These are phyloP conservation scores for Caranx melampygus DNA, from an alignment of 2,113 vertebrate species.

Conservation along the genomic window DNA sequence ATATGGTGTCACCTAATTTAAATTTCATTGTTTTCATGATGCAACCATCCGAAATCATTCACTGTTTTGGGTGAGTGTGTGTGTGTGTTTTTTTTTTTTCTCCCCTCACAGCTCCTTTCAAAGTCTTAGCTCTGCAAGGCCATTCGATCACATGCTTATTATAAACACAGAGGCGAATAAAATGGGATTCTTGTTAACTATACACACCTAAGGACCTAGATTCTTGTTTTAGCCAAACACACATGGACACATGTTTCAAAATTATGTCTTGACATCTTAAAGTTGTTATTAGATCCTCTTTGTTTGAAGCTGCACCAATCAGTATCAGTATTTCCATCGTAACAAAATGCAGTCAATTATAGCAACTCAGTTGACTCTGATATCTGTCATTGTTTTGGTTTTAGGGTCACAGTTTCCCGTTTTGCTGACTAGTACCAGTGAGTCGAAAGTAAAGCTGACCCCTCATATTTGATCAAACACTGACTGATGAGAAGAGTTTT, in stretches of 20 bases:
- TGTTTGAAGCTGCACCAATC: not conserved
- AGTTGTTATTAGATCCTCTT: not conserved
- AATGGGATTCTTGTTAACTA: not conserved
- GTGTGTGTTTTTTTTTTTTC: not conserved
- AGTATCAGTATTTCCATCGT: not conserved
- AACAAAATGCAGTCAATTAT: no score
- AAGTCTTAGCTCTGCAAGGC: not conserved
- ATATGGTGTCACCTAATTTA: slow-evolving; percentile 32
- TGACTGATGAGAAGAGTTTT: no score
- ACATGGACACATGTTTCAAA: not conserved
- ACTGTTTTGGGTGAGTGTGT: not conserved
- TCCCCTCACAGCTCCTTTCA: not conserved
- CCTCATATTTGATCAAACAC: no score
- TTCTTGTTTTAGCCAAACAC: not conserved
- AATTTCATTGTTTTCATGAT: slow-evolving; percentile 54
- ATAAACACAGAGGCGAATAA: not conserved
- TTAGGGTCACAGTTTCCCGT: no score
- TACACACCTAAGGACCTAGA: not conserved
- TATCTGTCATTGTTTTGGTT: no score
- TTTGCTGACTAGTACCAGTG: no score
- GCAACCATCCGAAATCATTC: slow-evolving; percentile 56
- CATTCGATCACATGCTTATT: slow-evolving; percentile 16
- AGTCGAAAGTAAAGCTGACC: no score
- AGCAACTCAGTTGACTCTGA: no score
- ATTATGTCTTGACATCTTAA: not conserved